Evolutionary conservation across 2,113 vertebrate species (phyloP).

Genomic region (Poicephalus gulielmi): DNA sequence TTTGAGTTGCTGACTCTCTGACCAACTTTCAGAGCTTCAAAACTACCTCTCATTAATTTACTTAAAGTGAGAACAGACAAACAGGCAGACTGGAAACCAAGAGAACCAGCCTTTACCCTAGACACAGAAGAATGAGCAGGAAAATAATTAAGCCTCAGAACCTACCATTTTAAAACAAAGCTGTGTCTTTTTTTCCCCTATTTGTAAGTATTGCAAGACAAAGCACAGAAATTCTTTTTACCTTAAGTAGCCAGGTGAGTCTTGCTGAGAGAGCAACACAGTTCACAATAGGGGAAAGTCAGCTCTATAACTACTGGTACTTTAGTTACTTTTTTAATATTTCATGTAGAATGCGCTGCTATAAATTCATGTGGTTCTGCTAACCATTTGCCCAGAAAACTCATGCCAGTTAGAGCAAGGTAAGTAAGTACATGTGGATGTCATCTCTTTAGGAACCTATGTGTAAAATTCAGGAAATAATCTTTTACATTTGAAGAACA

Average conservation of each 20-base stretch:
- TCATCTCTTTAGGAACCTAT: neutral
- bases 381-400: neutral
- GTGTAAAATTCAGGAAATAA: neutral
- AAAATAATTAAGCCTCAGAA: neutral
- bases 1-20: neutral
- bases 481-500: neutral
- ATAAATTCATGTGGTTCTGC: neutral
- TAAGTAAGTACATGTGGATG: neutral
- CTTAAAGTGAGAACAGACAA: neutral
- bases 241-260: accelerated
- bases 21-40: neutral
- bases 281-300: neutral
- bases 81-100: neutral
- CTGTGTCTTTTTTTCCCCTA: accelerated
- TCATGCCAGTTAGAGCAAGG: neutral
- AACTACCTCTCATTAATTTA: neutral
- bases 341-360: neutral
- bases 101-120: neutral
- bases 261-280: neutral
- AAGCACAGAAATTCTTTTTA: neutral
- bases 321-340: no score
- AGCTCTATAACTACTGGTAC: neutral
- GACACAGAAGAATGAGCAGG: neutral
- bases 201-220: neutral
- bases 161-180: neutral